Evolutionary conservation across 1,140 invertebrate genomes (phyloP).

Genomic region (Lithobius niger): DNA sequence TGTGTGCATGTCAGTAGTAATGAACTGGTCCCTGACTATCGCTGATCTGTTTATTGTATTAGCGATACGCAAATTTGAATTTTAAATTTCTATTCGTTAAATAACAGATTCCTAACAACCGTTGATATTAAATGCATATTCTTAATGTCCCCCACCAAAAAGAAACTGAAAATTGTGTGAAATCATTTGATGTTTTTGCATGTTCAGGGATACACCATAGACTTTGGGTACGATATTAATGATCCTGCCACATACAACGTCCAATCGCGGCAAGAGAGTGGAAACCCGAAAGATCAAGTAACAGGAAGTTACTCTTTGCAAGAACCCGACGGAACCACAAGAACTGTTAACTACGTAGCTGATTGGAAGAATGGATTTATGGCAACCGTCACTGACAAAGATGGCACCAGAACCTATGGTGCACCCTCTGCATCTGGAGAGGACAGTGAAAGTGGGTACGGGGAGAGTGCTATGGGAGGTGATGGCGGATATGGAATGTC

Average conservation of each 20-base stretch:
- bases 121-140: not conserved
- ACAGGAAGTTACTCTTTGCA: constrained; percentile 2
- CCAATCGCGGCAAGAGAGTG: not conserved
- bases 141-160: too few species aligned
- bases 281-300: not conserved
- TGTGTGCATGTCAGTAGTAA: too few species aligned
- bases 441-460: constrained; percentile 1
- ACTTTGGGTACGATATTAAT: constrained; percentile 7
- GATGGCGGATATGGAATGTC: too few species aligned
- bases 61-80: too few species aligned
- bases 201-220: constrained; percentile 6
- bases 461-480: not conserved
- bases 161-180: too few species aligned
- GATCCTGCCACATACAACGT: not conserved
- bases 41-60: too few species aligned
- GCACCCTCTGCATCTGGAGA: not conserved
- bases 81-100: too few species aligned
- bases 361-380: constrained; percentile 8
- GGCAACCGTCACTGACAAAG: constrained; percentile 7
- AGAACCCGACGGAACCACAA: constrained; percentile 1
- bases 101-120: not conserved
- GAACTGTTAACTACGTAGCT: constrained; percentile 1
- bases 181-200: too few species aligned
- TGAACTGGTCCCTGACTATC: too few species aligned
- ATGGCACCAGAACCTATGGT: not conserved